Evolutionary conservation across 2,888 invertebrate genomes (phyloP), one percentile per base, ranked within the genome.

Genomic region (Gandaritis pyraliata): DNA sequence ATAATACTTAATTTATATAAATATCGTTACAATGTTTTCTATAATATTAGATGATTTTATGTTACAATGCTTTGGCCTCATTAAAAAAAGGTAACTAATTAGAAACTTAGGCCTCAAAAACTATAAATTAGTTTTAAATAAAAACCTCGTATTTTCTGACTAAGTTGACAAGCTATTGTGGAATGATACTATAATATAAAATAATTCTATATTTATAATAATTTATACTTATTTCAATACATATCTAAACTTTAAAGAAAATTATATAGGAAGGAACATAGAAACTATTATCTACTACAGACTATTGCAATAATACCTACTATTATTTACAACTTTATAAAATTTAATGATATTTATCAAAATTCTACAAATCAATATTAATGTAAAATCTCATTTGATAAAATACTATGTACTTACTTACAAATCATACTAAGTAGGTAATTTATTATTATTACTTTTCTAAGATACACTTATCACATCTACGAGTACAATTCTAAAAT

Each of bases 21-120:
- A 23, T 46, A 10, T 15, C 29, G 41, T 23, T 57, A 16, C 38
- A 43, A n/a, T 36, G 48, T 12, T 36, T 16, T 18, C 11, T 36
- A 45, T 57, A 49, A 49, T 30, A 33, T 54, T 33, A 39, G 15
- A 58, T 58, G 50, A 47, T 41, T 43, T 43, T 23, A 16, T 63
- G 76, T 77, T 77, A 78, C 75, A 78, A 52, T 64, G 64, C 70
- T 75, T 75, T 75, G 76, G 76, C 75, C 73, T 76, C 71, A 54
- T 58, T 63, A 49, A 58, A 59, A 62, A 61, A 55, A 65, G 56
- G 54, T 64, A 55, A 51, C 52, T 55, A 48, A 48, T 46, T 59
- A 52, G 1, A 65, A 63, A 63, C 38, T 70, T 70, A 71, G 70
- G 71, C 72, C 71, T 49, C 54, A 36, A 56, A 23, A 49, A 60